A percentile compares a stretch with the other conserved stretches of the same genome.
phyloP scores from a whole-genome alignment of 53 echinoderm and acorn worm species.

The Antedon mediterranea region DNA sequence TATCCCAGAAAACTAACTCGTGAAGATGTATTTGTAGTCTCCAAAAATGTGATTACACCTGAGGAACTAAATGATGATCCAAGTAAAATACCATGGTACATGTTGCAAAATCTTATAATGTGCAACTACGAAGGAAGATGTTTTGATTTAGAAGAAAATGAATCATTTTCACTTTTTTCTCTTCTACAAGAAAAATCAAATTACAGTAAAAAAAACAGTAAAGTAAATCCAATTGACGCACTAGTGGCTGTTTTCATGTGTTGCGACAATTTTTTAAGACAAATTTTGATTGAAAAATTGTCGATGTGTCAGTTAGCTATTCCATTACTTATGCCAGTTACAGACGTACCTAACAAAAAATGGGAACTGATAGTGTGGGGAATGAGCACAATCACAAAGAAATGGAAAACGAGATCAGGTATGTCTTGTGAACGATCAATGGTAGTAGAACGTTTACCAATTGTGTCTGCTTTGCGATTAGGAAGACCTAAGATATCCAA shows the following conservation, averaged over 20 bases:
- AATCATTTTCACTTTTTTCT: neutral
- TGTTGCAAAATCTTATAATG: neutral
- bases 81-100: neutral
- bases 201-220: neutral
- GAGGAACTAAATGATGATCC: neutral
- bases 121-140: neutral
- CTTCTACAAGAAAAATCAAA: neutral
- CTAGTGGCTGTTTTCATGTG: conserved; percentile 1
- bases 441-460: neutral
- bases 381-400: conserved; percentile 3
- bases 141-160: neutral
- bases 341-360: neutral
- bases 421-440: neutral
- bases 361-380: conserved; percentile 5
- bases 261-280: conserved; percentile 10
- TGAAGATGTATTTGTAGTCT: neutral
- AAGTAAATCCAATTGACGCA: neutral
- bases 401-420: conserved; percentile 11
- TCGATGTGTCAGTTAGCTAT: conserved; percentile 14
- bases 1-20: neutral
- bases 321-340: conserved; percentile 6
- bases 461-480: neutral
- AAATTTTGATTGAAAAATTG: conserved; percentile 11
- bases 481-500: neutral
- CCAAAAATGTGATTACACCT: neutral